Conservation (phyloP, 2,797 vertebrate species). For the Pseudomugil gertrudae region DNA sequence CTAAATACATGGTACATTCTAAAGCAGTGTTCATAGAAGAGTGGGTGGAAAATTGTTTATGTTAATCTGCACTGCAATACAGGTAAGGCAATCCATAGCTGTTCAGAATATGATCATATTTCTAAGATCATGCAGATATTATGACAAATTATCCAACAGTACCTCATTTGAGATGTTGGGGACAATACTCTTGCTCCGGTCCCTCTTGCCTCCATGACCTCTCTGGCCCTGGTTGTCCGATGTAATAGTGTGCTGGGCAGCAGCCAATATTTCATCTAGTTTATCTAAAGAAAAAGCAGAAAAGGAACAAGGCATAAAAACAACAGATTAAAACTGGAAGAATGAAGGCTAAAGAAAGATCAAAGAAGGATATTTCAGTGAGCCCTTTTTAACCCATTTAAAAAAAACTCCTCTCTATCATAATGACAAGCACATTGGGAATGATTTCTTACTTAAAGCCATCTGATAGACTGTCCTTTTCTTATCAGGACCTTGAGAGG, state of each 20-base stretch:
- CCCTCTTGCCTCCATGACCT: slow-evolving; percentile 85
- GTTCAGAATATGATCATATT: slow-evolving; percentile 18
- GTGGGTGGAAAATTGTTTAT: slow-evolving; percentile 7
- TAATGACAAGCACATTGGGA: slow-evolving; percentile 37
- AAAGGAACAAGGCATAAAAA: slow-evolving; percentile 4
- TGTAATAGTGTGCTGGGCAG: slow-evolving; percentile 93
- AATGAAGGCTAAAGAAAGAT: slow-evolving; percentile 19
- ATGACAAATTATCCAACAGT: slow-evolving; percentile 9
- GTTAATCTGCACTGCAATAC: slow-evolving; percentile 6
- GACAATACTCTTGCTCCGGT: slow-evolving; percentile 78
- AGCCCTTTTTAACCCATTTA: slow-evolving; percentile 21
- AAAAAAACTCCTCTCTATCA: slow-evolving; percentile 45
- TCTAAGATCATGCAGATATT: slow-evolving; percentile 1
- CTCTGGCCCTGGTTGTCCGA: slow-evolving; percentile 88
- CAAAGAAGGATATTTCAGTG: slow-evolving; percentile 25
- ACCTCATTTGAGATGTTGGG: slow-evolving; percentile 76
- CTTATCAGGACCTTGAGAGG: slow-evolving; percentile 89
- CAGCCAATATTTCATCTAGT: slow-evolving; percentile 93
- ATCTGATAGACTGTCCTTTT: slow-evolving; percentile 96
- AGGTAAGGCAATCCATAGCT: slow-evolving; percentile 4
- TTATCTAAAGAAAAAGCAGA: slow-evolving; percentile 82
- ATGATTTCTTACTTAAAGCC: slow-evolving; percentile 89
- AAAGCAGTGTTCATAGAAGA: slow-evolving; percentile 21
- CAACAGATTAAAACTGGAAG: slow-evolving; percentile 15
- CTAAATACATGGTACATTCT: slow-evolving; percentile 46